Base-by-base conservation (phyloP, 2,113 vertebrate species). In the Herpetotheres cachinnans region DNA sequence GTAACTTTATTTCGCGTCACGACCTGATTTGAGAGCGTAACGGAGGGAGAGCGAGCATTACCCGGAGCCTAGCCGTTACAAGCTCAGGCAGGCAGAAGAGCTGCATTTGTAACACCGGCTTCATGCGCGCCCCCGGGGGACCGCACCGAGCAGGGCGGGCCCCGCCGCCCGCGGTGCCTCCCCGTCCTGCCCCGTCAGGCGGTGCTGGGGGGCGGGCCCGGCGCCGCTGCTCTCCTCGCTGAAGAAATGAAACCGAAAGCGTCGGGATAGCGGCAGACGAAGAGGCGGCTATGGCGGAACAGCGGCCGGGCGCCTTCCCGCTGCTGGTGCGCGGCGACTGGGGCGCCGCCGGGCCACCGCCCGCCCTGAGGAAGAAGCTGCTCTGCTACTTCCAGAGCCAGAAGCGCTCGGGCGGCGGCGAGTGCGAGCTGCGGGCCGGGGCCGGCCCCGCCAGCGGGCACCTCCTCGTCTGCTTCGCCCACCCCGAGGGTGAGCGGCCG, bases 311-410 rank as follows among this genome's bases (percentile, higher is more conserved):
- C 27, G 2, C 15, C 26, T 96, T 95, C 52, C 67, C 95, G 55
- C 29, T 97, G 87, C 55, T 83, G 88, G 85, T 96, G 82, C 20
- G 85, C 2, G 95, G 95, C 13, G 70, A 70, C 71, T 93, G 95
- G 93, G 95, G 81, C 24, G 1, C 58, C 47, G 27, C 7, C 30
- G 72, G 65, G 55, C 89, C 86, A 20, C 77, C 87, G 11, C 19
- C 90, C 65, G 58, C 97, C n/a, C 30, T 98, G 18, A 97, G 65
- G 85, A 98, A 90, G 58, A 99, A 99, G 46, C 76, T 99, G 16
- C 96, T 97, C 24, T 97, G 98, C 92, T 99, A 99, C 73, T 99
- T 99, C 84, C 98, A 99, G 81, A 99, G 99, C 82, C 97, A 62
- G 55, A 98, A 92, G 97, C 98, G 96, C 46, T 98, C 99, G 0